Evolutionary conservation across 2,888 invertebrate species (phyloP), one percentile per base, ranked within the genome.

Genomic region (Oscheius sp.): DNA sequence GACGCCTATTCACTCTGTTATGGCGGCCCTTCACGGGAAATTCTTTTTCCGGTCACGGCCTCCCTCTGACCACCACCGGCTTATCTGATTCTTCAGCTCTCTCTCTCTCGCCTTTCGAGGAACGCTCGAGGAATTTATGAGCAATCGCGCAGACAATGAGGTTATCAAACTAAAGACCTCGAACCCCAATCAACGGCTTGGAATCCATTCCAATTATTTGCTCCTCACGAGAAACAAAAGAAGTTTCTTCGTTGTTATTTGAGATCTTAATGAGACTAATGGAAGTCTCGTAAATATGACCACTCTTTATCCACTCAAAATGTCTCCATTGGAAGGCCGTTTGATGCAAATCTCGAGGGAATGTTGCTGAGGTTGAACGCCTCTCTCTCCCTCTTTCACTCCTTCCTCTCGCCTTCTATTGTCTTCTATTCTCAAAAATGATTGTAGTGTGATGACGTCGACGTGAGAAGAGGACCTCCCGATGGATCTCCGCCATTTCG

Each of bases 401-500:
- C 46, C 17, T 25, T 48, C 20, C 34, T 33, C 34, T 12, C 3
- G 4, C 34, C 34, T 15, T 57, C 34, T 58, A 20, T n/a, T n/a
- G 37, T 39, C 37, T 42, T 12, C 27, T n/a, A 37, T 27, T 37
- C n/a, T 25, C 23, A 12, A 4, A 23, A 39, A 12, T 39, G 45
- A 15, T 25, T 34, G n/a, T 29, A 39, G 37, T n/a, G n/a, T n/a
- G 57, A 57, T 57, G 57, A 34, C 25, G 42, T 45, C 45, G 33
- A 20, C 45, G 25, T 46, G 45, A 15, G 29, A 45, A 63, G 20
- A 20, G 31, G 20, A 23, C 25, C n/a, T 37, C 33, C n/a, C 25
- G 23, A 57, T 57, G 57, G 57, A 57, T 25, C 57, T 57, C 23
- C 57, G 57, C 57, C 57, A 57, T 25, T 17, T 57, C 45, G 61